These are phyloP conservation scores for Andrena trimmerana DNA, from an alignment of 2,888 invertebrate genomes.

Conservation along the genomic window DNA sequence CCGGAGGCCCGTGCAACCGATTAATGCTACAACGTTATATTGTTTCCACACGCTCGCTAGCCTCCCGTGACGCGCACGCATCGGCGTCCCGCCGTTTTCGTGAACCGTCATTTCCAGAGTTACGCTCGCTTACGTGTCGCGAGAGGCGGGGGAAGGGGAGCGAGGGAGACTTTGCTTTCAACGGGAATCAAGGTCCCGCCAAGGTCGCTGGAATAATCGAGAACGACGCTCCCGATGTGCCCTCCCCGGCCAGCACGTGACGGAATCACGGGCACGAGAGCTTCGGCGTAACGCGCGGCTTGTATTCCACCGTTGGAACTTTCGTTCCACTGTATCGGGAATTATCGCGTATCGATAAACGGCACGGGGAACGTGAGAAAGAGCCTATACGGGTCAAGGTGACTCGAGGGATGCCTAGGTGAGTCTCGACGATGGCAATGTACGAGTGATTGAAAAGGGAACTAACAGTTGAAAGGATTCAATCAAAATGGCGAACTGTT, in stretches of 20 bases:
- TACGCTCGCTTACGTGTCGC: background rate
- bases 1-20: constrained; percentile 40
- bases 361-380: constrained; percentile 14
- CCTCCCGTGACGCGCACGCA: constrained; percentile 41
- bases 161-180: background rate
- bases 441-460: background rate
- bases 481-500: background rate
- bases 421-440: background rate
- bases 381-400: constrained; percentile 50
- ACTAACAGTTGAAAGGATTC: background rate
- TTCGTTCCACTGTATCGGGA: background rate
- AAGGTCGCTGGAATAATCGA: constrained; percentile 24
- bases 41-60: constrained; percentile 47
- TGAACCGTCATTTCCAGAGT: constrained; percentile 31
- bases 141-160: background rate
- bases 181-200: constrained; percentile 22
- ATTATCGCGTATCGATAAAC: constrained; percentile 4
- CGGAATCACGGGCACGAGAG: background rate
- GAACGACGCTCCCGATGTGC: constrained; percentile 10
- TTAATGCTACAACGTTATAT: constrained; percentile 54
- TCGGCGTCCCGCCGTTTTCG: constrained; percentile 18
- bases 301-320: too few relatives aligned
- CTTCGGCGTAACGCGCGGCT: background rate
- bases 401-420: constrained; percentile 23
- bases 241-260: background rate